Conservation (phyloP, 2,888 invertebrate genomes). For the Cryptophagus acutangulus region DNA sequence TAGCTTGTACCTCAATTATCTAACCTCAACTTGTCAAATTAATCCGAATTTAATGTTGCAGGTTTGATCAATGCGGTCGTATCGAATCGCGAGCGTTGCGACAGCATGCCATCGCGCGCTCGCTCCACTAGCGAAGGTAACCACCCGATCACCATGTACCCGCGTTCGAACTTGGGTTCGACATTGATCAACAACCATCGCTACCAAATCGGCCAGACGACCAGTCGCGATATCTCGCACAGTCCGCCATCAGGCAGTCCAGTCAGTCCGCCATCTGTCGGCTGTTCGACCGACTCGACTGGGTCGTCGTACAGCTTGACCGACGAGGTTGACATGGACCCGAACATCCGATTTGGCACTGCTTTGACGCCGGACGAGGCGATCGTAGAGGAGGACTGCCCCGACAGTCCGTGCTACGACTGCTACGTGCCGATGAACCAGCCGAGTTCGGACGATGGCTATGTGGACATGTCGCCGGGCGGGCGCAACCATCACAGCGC, state of each 20-base stretch:
- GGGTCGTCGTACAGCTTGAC: conserved; percentile 65
- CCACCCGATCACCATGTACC: neutral
- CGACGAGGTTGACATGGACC: conserved; percentile 54
- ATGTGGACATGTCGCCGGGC: conserved; percentile 57
- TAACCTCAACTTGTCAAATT: no score
- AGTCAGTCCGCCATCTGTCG: conserved; percentile 57
- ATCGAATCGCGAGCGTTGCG: conserved; percentile 79
- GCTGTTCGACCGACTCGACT: conserved; percentile 59
- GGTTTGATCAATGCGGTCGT: no score
- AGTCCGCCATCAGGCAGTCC: conserved; percentile 54
- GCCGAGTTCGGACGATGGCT: conserved; percentile 51
- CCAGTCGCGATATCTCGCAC: conserved; percentile 36
- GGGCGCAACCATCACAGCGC: conserved; percentile 38
- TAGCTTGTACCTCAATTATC: no score
- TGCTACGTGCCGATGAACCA: conserved; percentile 66
- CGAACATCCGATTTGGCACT: conserved; percentile 47
- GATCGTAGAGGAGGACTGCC: conserved; percentile 60
- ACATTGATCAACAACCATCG: conserved; percentile 28
- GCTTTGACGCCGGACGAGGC: conserved; percentile 60
- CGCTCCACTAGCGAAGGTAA: conserved; percentile 60
- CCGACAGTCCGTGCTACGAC: conserved; percentile 38
- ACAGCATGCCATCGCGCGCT: conserved; percentile 75
- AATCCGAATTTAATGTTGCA: no score
- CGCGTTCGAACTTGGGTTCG: neutral
- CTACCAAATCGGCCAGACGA: conserved; percentile 45